Evolutionary conservation across 1,140 invertebrate genomes (phyloP), one percentile per base, ranked within the genome.

Genomic region (Solenopsis fugax): DNA sequence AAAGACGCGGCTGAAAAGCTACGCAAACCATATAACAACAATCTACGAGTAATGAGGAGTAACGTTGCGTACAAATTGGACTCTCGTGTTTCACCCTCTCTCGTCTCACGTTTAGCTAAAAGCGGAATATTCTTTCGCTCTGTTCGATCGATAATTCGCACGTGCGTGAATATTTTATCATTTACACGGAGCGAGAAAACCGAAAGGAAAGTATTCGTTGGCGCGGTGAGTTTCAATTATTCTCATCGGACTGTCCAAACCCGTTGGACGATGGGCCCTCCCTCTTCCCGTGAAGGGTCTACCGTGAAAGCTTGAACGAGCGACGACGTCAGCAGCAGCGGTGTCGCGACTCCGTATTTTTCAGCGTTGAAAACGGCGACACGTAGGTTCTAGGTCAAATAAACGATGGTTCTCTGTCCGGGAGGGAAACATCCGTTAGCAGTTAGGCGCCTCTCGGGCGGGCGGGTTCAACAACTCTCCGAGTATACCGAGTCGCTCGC

Each of bases 11-110:
- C n/a, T 76, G 13, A 80, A 13, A 80, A n/a, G 13, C 13, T 24
- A 54, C 13, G 34, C 77, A 37, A 80, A 52, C 10, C 37, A 37
- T 21, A 37, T 54, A 81, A 69, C 37, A 65, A 65, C 18, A 29
- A 24, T 10, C 54, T n/a, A 48, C 45, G 24, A 56, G 48, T 62
- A 64, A 62, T 78, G 75, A 24, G 48, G n/a, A 78, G 41, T 48
- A 65, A n/a, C 60, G 21, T 37, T n/a, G 13, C n/a, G 29, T 52
- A 69, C 41, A 81, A 81, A 81, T 81, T 69, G 69, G 10, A 65
- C 12, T 41, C 21, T 69, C 64, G 10, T 21, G 48, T 48, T 24
- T 41, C n/a, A 29, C 12, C 50, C 48, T 34, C 13, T 50, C 21
- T 21, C 64, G 60, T 16, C 6, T 65, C 18, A 41, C 12, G 21